Evolutionary conservation across 2,888 invertebrate species (phyloP).

Genomic region (Mimachlamys varia): DNA sequence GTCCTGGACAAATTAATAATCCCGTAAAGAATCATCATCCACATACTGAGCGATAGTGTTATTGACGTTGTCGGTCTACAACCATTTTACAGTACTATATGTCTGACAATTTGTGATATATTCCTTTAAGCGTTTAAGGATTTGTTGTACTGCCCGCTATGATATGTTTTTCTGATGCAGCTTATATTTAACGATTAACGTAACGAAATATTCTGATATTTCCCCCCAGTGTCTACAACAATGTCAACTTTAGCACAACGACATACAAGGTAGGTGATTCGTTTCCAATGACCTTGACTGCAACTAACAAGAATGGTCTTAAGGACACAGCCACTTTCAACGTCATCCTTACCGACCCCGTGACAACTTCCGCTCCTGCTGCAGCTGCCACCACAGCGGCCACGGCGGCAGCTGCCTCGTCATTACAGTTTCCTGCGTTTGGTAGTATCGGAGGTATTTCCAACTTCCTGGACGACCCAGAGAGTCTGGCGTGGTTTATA

Average conservation of each 20-base stretch:
- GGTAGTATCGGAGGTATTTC: conserved; percentile 8
- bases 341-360: conserved; percentile 47
- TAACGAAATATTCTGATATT: neutral
- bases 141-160: no score
- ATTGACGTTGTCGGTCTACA: no score
- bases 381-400: conserved; percentile 41
- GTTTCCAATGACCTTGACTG: conserved; percentile 43
- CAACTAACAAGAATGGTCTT: conserved; percentile 35
- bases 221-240: neutral
- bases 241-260: neutral
- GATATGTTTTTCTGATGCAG: no score
- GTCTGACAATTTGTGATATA: no score
- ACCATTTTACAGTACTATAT: no score
- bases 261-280: conserved; percentile 9
- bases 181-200: no score
- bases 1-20: no score
- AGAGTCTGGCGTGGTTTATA: conserved; percentile 60
- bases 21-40: no score
- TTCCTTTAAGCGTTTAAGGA: no score
- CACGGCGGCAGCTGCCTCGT: neutral
- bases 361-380: conserved; percentile 53
- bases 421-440: neutral
- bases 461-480: conserved; percentile 54
- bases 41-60: no score
- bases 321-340: conserved; percentile 51